Evolutionary conservation across 2,113 vertebrate species (phyloP).

Genomic region (Crotalus tigris): DNA sequence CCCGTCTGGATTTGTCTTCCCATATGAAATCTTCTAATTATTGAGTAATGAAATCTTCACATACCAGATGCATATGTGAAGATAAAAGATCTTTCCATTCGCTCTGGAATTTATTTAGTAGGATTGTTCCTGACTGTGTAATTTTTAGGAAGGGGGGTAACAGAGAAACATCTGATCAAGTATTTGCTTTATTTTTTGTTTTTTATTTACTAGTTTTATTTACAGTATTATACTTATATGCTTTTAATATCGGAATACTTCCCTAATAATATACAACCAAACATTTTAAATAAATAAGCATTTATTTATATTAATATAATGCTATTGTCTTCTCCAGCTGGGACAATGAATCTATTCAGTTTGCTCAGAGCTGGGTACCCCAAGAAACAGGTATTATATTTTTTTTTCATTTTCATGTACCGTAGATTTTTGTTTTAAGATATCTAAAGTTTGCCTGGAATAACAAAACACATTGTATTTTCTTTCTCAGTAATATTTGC

Average conservation of each 20-base stretch:
- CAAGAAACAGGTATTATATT: conserved; percentile 81
- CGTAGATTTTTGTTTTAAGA: conserved; percentile 37
- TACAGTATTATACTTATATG: neutral
- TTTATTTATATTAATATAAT: conserved; percentile 6
- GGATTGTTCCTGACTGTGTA: neutral
- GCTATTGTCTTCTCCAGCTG: conserved; percentile 76
- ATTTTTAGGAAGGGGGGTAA: neutral
- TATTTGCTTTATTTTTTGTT: neutral
- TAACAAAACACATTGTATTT: conserved; percentile 41
- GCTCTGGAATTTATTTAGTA: neutral
- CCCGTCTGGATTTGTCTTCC: neutral
- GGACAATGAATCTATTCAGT: conserved; percentile 89
- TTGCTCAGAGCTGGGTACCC: conserved; percentile 83
- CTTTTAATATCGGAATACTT: neutral
- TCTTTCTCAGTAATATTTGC: conserved; percentile 87
- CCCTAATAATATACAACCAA: neutral
- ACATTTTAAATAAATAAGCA: neutral
- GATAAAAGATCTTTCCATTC: neutral
- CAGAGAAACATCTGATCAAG: neutral
- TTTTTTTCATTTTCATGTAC: conserved; percentile 23
- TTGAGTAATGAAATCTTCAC: neutral
- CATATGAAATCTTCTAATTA: neutral
- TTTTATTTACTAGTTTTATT: neutral
- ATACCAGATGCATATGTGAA: neutral
- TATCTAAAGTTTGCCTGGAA: conserved; percentile 1